Percentiles rank a stretch among this genome's conserved stretches.
Conservation (phyloP, 2,797 vertebrate species). For the Clamator glandarius region DNA sequence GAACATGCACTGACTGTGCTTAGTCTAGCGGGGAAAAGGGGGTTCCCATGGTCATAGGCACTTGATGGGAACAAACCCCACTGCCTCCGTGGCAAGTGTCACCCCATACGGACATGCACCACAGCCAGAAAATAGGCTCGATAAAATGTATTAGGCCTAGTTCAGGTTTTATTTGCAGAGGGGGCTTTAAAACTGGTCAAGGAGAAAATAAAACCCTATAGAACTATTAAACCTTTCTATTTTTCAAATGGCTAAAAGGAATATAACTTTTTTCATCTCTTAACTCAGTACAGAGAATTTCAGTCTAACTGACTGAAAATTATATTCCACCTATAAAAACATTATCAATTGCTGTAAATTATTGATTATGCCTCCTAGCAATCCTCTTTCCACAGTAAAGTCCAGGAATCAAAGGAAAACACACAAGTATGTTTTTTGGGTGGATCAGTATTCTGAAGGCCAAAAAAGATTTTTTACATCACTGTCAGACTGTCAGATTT, state of each 20-base stretch:
- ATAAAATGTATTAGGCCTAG: neutral
- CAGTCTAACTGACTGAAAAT: neutral
- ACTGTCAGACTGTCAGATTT: neutral
- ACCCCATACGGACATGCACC: neutral
- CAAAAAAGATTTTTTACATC: neutral
- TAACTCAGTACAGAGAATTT: neutral
- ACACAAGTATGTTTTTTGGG: neutral
- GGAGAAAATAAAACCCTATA: neutral
- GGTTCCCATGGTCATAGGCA: neutral
- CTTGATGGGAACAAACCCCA: neutral
- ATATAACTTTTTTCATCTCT: neutral
- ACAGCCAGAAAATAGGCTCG: neutral
- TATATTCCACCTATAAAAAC: neutral
- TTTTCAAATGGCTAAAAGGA: neutral
- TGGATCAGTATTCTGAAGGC: neutral
- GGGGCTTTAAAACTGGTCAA: neutral
- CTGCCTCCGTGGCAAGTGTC: neutral
- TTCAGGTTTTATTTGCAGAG: neutral
- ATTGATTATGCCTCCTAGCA: neutral
- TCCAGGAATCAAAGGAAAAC: neutral
- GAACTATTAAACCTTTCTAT: neutral
- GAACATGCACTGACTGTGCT: accelerated
- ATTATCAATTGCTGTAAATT: neutral
- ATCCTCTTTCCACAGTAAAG: neutral
- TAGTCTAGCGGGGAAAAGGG: neutral